Conservation (phyloP, 2,888 invertebrate genomes). For the Limenitis camilla region DNA sequence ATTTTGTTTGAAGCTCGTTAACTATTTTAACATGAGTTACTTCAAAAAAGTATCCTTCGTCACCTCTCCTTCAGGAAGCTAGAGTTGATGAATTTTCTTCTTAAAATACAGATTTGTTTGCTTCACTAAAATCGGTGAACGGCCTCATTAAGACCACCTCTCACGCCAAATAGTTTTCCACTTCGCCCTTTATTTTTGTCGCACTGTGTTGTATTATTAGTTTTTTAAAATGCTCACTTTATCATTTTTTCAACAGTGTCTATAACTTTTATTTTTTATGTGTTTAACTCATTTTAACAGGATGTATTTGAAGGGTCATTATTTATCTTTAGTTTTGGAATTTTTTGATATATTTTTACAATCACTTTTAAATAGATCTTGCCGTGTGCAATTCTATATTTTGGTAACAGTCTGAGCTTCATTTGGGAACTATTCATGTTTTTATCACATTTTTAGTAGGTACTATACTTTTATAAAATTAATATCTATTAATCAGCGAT, state of each 20-base stretch:
- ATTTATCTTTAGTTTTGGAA: too few species aligned
- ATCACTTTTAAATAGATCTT: too few species aligned
- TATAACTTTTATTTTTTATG: not conserved
- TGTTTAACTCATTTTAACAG: not conserved
- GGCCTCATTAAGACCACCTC: slow-evolving; percentile 51
- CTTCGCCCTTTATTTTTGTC: slow-evolving; percentile 52
- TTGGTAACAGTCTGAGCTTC: too few species aligned
- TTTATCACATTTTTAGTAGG: too few species aligned
- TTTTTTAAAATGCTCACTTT: slow-evolving; percentile 41
- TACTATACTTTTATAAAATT: too few species aligned
- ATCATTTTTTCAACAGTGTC: slow-evolving; percentile 33
- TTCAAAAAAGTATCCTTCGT: slow-evolving; percentile 1
- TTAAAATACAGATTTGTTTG: slow-evolving; percentile 11
- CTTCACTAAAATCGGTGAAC: slow-evolving; percentile 39
- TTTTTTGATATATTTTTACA: too few species aligned
- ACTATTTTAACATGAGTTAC: not conserved
- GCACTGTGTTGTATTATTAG: slow-evolving; percentile 48
- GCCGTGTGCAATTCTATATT: too few species aligned
- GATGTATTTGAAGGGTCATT: not conserved
- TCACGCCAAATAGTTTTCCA: slow-evolving; percentile 46
- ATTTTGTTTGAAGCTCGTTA: not conserved
- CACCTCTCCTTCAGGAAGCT: slow-evolving; percentile 8
- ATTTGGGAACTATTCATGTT: too few species aligned
- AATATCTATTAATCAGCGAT: too few species aligned
- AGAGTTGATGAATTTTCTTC: slow-evolving; percentile 13